These are phyloP conservation scores for Apis laboriosa DNA, from an alignment of 1,140 invertebrate genomes.

Conservation along the genomic window DNA sequence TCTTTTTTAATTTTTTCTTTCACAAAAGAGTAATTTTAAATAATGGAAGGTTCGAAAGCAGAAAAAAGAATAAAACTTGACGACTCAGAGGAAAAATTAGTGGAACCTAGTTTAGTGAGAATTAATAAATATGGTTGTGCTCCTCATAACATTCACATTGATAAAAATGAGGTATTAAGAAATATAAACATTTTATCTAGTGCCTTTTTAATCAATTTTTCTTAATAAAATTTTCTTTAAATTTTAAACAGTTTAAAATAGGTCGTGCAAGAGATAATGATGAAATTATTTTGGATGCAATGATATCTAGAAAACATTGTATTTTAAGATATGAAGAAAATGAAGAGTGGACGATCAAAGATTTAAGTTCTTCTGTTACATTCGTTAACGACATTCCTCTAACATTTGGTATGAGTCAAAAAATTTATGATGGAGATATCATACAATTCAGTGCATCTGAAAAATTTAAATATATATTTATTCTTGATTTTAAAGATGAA, in stretches of 20 bases:
- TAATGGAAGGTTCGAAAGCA: constrained; percentile 38
- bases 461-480: constrained; percentile 80
- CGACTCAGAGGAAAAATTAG: constrained; percentile 6
- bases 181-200: not conserved
- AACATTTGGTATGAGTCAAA: constrained; percentile 68
- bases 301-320: constrained; percentile 82
- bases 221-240: not conserved
- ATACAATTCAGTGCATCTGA: constrained; percentile 78
- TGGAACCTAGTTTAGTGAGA: constrained; percentile 64
- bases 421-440: constrained; percentile 77
- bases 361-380: constrained; percentile 81
- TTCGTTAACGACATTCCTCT: constrained; percentile 78
- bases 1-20: not conserved
- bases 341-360: constrained; percentile 73
- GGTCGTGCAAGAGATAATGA: constrained; percentile 79
- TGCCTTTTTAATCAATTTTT: not conserved
- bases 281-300: constrained; percentile 77
- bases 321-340: constrained; percentile 73
- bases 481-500: constrained; percentile 52
- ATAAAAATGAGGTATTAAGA: constrained; percentile 67
- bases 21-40: not conserved
- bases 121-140: constrained; percentile 37
- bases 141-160: constrained; percentile 62
- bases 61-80: not conserved
- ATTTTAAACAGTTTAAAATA: constrained; percentile 79